Conservation (phyloP, 2,797 vertebrate genomes). For the Tadarida brasiliensis region DNA sequence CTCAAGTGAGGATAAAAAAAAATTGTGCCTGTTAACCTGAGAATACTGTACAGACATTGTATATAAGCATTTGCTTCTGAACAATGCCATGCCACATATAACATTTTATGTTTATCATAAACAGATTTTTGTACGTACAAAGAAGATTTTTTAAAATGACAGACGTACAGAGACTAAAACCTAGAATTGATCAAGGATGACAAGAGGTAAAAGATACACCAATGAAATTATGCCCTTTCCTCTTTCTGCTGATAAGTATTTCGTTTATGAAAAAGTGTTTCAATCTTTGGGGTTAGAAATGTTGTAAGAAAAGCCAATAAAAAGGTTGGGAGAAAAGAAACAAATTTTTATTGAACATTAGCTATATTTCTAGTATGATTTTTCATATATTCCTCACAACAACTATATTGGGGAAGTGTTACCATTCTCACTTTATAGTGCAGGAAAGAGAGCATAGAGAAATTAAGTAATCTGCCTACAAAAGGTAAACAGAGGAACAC, state of each 20-base stretch:
- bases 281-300: background rate
- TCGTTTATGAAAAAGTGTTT: background rate
- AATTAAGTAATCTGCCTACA: background rate
- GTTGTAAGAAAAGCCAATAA: background rate
- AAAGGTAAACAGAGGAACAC: background rate
- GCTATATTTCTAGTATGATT: background rate
- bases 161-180: background rate
- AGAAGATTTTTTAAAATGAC: background rate
- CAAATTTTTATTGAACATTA: background rate
- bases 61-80: background rate
- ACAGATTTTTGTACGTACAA: background rate
- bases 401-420: background rate
- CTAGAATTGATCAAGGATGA: background rate
- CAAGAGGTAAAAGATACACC: background rate
- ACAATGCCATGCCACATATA: background rate
- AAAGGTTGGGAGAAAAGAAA: background rate
- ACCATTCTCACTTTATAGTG: conserved; percentile 18
- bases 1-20: too few species aligned
- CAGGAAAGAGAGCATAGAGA: background rate
- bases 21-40: background rate
- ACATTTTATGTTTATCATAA: background rate
- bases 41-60: background rate
- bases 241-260: background rate
- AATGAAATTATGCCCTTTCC: background rate
- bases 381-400: background rate